Evolutionary conservation across 92 coral and sea anemone species (phyloP).

Genomic region (Epizoanthus illoricatus): DNA sequence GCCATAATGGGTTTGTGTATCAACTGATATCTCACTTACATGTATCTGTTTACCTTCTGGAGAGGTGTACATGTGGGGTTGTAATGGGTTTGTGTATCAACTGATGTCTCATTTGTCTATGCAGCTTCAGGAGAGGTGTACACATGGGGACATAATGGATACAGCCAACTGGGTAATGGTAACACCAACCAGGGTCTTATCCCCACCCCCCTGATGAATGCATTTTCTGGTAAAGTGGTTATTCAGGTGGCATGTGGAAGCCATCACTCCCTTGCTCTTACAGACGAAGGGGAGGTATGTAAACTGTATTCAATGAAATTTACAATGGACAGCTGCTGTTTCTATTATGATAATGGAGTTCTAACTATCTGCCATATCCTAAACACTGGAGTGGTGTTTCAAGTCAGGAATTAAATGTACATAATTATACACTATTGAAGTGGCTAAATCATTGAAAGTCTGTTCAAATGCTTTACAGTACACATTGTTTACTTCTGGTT

Average conservation of each 20-base stretch:
- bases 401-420: too few species aligned
- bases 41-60: slow-evolving; percentile 26
- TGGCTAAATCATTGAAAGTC: too few species aligned
- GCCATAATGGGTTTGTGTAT: not conserved
- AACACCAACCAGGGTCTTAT: slow-evolving; percentile 72
- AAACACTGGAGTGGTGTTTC: too few species aligned
- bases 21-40: not conserved
- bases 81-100: not conserved
- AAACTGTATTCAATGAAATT: not conserved
- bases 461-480: too few species aligned
- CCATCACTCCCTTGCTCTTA: slow-evolving; percentile 86
- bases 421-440: too few species aligned
- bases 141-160: slow-evolving; percentile 93
- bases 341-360: too few species aligned
- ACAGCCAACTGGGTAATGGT: slow-evolving; percentile 93
- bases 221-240: slow-evolving; percentile 65
- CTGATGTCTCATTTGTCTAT: not conserved
- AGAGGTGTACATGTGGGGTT: too few species aligned
- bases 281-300: slow-evolving; percentile 78
- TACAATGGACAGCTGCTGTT: too few species aligned
- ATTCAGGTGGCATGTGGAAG: slow-evolving; percentile 89
- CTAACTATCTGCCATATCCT: too few species aligned
- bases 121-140: slow-evolving; percentile 80
- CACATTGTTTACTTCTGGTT: too few species aligned
- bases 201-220: slow-evolving; percentile 65